Base-by-base conservation (phyloP, 1,140 invertebrate genomes). In the Aporrectodea caliginosa region DNA sequence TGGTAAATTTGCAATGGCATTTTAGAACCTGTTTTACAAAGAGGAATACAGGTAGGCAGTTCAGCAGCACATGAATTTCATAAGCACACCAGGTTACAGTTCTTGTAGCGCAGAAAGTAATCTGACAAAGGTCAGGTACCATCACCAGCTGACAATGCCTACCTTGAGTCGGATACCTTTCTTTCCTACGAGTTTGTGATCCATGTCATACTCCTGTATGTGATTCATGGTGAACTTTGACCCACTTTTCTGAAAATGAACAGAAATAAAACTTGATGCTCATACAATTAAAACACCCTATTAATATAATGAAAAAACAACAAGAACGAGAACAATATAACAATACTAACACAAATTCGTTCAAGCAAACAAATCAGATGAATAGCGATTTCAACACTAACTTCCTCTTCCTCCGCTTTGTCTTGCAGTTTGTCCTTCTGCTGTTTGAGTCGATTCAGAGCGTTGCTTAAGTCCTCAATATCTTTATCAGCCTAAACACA, bases 101-200 rank as follows among this genome's bases (percentile, higher is more conserved):
- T n/a, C n/a, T n/a, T n/a, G n/a, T n/a, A n/a, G n/a, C n/a, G n/a
- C n/a, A n/a, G n/a, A n/a, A n/a, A n/a, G n/a, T n/a, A n/a, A n/a
- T n/a, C n/a, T n/a, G n/a, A n/a, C n/a, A n/a, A n/a, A n/a, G n/a
- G n/a, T n/a, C n/a, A n/a, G n/a, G n/a, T n/a, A n/a, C n/a, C n/a
- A n/a, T n/a, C n/a, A n/a, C n/a, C n/a, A n/a, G n/a, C n/a, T n/a
- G n/a, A n/a, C n/a, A n/a, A n/a, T n/a, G n/a, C n/a, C n/a, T n/a
- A n/a, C 85, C 83, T 85, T 86, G 16, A 87, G 80, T 68, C 82
- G 79, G 29, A 87, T 68, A 70, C 86, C 85, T 78, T 84, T 84
- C 16, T 68, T 81, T 72, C 86, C 86, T 68, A 87, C 83, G 27
- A 85, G 72, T 31, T 82, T 77, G 79, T 86, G 79, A 73, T 84